phyloP scores from a whole-genome alignment of 1,140 invertebrate species.

The Cydia pomonella region DNA sequence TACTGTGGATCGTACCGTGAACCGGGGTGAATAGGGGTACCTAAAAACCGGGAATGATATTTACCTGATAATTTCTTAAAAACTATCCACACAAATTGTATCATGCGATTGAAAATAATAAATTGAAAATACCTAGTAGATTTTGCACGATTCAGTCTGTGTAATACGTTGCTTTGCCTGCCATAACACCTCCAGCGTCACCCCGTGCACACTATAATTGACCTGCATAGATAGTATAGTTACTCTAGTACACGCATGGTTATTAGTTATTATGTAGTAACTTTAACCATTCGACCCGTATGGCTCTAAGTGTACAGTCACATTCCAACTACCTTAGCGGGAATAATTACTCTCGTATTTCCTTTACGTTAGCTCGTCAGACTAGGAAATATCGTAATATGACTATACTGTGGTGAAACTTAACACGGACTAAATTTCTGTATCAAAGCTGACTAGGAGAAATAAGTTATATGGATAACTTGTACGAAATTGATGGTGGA shows the following conservation, averaged over 20 bases:
- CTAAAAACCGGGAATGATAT: too few species aligned
- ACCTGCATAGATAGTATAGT: too few species aligned
- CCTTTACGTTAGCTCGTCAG: slow-evolving; percentile 11
- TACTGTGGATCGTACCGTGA: neutral
- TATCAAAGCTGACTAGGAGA: neutral
- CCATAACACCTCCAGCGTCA: too few species aligned
- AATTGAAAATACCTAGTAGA: too few species aligned
- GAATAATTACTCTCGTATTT: slow-evolving; percentile 10
- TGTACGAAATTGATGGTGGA: neutral
- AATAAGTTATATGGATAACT: too few species aligned
- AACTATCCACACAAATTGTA: too few species aligned
- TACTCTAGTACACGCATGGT: neutral
- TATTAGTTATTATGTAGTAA: neutral
- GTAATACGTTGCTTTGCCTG: too few species aligned
- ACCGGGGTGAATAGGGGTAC: too few species aligned
- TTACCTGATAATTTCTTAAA: too few species aligned
- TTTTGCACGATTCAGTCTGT: too few species aligned
- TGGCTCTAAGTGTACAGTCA: slow-evolving; percentile 4
- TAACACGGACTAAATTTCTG: neutral
- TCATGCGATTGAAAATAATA: too few species aligned
- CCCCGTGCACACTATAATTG: too few species aligned
- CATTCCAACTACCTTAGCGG: slow-evolving; percentile 3
- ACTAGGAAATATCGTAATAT: slow-evolving; percentile 18
- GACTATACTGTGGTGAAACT: neutral
- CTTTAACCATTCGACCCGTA: slow-evolving; percentile 11